Base-by-base conservation (phyloP, 1,140 invertebrate species). In the Asobara japonica region DNA sequence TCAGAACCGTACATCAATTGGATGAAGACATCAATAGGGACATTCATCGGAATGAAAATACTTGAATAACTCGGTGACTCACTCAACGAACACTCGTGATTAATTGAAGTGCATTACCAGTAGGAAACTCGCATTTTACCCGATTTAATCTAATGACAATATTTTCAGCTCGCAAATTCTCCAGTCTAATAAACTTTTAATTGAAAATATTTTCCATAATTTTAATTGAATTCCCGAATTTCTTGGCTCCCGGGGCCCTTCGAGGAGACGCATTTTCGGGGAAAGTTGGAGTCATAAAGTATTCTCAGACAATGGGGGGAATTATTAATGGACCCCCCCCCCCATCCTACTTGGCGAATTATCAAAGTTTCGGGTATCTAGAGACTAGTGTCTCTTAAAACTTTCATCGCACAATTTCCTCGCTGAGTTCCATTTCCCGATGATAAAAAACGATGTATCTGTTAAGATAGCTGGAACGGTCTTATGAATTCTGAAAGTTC, bases 281-380 rank as follows among this genome's bases (percentile, higher is more conserved):
- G 13, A 10, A 25, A 56, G 7, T 25, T 27, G 5, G 51, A 10
- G 20, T 56, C 51, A 18, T 56, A 56, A 56, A 56, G 20, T 56
- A 56, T 56, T 56, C 51, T 22, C 51, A 56, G 51, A 56, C 51
- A 56, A 56, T 56, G 51, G 18, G 4, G 5, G 22, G 22, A 56
- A 56, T 56, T 56, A 56, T 56, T 56, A 56, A 56, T 56, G 51
- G 51, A 56, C 22, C 51, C 51, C 5, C 41, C 41, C n/a, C n/a
- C n/a, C n/a, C n/a, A n/a, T n/a, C n/a, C n/a, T n/a, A 62, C 60
- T 62, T 62, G n/a, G 60, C n/a, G 29, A 31, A 62, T 62, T 62
- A 62, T 62, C 29, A 62, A 62, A 62, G 60, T 62, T 62, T 62
- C 29, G 56, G n/a, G 25, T 60, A 60, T 60, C n/a, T n/a, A 62